Evolutionary conservation across 1,140 invertebrate genomes (phyloP), one percentile per base, ranked within the genome.

Genomic region (Melitaea cinxia): DNA sequence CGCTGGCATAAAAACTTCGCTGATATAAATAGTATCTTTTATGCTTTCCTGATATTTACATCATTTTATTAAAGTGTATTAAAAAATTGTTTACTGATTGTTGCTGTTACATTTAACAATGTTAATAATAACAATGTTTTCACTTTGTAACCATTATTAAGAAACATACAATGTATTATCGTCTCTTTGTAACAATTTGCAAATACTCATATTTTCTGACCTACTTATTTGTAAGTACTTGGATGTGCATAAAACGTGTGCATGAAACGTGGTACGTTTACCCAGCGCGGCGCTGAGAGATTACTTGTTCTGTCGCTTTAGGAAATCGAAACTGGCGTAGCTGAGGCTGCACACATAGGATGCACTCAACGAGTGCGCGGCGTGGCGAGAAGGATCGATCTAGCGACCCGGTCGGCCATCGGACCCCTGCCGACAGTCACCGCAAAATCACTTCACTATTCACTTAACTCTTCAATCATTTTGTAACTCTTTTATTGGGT

Each of bases 381-480:
- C 56, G 54, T 47, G 55, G 26, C 55, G 56, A 26, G 23, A 35
- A 17, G 26, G 56, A 58, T 58, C 56, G 56, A 58, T 58, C 56
- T 49, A 58, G 56, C 56, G 42, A 42, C 56, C 56, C 56, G 56
- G 56, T 7, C 26, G 39, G 42, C 42, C 26, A 49, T 47, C 56
- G 56, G 42, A 58, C 42, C 42, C 56, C 42, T 30, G 39, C 7
- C 42, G 17, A 14, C 24, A 58, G 56, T 42, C 49, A 28, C 26
- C 26, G 56, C 39, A 33, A 58, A 58, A 47, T 49, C 12, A 30
- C 42, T 47, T 58, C 23, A 58, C 42, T 58, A 4, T 6, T 21
- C 56, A 52, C 23, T 49, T 47, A 33, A 21, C 26, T 33, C 12
- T 49, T 47, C 26, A 33, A 5, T 17, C 12, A 49, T 58, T 47